Evolutionary conservation across 1,140 invertebrate species (phyloP).

Genomic region (Bombus affinis): DNA sequence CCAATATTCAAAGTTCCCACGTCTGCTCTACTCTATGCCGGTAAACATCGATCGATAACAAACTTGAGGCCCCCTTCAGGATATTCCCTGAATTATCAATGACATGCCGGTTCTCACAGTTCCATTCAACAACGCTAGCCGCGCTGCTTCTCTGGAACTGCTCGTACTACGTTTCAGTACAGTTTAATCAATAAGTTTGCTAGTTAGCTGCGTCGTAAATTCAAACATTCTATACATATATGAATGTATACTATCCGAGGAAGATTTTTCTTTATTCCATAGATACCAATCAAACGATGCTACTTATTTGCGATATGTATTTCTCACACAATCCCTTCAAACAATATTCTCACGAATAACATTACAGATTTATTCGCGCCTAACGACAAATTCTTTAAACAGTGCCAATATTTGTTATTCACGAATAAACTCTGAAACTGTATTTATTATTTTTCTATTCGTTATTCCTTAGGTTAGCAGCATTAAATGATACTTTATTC

Average conservation of each 20-base stretch:
- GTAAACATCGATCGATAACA: background rate
- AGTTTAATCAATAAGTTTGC: background rate
- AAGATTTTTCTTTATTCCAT: too few species aligned
- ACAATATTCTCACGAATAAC: background rate
- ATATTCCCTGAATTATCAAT: background rate
- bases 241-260: too few species aligned
- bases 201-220: background rate
- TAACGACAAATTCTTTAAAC: too few species aligned
- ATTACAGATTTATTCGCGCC: too few species aligned
- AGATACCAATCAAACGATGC: too few species aligned
- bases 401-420: too few species aligned
- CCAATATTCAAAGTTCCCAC: background rate
- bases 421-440: too few species aligned
- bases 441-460: too few species aligned
- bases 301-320: background rate
- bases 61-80: background rate
- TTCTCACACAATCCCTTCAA: background rate
- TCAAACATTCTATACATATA: too few species aligned
- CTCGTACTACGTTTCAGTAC: background rate
- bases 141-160: background rate
- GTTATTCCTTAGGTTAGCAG: too few species aligned
- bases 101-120: background rate
- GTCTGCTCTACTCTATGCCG: background rate
- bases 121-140: background rate
- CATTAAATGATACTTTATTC: too few species aligned